Percentiles rank a stretch among this genome's conserved stretches.
These are phyloP conservation scores for Magallana nippona DNA, from an alignment of 2,888 invertebrate species.

Conservation along the genomic window DNA sequence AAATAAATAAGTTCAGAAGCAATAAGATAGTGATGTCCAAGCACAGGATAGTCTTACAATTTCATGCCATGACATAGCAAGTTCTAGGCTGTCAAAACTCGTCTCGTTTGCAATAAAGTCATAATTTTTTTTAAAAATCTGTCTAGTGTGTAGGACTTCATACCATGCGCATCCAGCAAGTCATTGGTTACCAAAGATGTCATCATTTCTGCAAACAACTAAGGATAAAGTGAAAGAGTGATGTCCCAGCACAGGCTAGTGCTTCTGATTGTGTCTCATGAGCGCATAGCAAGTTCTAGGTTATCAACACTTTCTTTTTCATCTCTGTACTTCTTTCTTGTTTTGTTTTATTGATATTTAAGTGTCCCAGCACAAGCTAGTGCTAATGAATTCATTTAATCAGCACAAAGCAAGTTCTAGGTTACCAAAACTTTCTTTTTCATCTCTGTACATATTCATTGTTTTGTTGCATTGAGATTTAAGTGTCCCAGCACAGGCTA, in stretches of 20 bases:
- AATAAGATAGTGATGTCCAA: neutral
- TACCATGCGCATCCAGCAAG: too few species aligned
- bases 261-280: neutral
- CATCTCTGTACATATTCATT: too few species aligned
- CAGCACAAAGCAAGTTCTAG: neutral
- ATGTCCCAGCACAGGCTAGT: conserved; percentile 8
- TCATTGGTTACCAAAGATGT: too few species aligned
- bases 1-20: too few species aligned
- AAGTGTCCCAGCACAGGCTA: conserved; percentile 10
- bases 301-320: neutral
- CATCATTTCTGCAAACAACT: neutral
- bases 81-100: neutral
- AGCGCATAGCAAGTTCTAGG: neutral
- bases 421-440: neutral
- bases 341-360: neutral
- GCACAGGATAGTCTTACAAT: neutral
- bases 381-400: neutral
- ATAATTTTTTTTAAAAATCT: too few species aligned
- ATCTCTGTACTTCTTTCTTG: too few species aligned
- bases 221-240: neutral
- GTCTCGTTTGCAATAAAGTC: too few species aligned
- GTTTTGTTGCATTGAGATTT: neutral
- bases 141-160: too few species aligned
- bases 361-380: conserved; percentile 6
- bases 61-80: neutral